These are phyloP conservation scores for Prietella phreatophila DNA, from an alignment of 2,113 vertebrate species.

Conservation along the genomic window DNA sequence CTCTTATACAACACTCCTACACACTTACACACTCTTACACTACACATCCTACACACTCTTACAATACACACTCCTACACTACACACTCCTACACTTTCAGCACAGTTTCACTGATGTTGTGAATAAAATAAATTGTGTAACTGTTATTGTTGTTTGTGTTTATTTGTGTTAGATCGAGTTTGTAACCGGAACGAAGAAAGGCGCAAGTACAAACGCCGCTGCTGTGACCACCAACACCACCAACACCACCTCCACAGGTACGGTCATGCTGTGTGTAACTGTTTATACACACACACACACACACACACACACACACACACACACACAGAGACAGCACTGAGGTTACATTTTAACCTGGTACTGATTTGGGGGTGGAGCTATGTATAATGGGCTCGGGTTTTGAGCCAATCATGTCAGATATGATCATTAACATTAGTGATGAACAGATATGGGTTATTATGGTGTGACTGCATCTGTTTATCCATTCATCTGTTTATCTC, in stretches of 20 bases:
- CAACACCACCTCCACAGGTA: slow-evolving; percentile 88
- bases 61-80: neutral
- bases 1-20: neutral
- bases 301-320: neutral
- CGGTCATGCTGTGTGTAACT: too few species aligned
- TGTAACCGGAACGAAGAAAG: slow-evolving; percentile 96
- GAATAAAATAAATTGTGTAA: neutral
- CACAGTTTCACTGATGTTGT: neutral
- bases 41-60: neutral
- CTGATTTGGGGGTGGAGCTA: neutral
- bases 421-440: neutral
- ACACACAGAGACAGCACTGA: neutral
- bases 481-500: too few species aligned
- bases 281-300: neutral
- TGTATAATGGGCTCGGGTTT: neutral
- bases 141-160: neutral
- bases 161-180: slow-evolving; percentile 85
- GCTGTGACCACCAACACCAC: slow-evolving; percentile 81
- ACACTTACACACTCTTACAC: neutral
- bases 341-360: neutral
- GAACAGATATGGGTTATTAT: neutral
- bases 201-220: slow-evolving; percentile 81
- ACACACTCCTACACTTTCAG: too few species aligned
- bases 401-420: neutral
- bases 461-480: neutral